A percentile compares a stretch with the other conserved stretches of the same genome.
Conservation (phyloP, 2,888 invertebrate species). For the Chymomyza procnemis region DNA sequence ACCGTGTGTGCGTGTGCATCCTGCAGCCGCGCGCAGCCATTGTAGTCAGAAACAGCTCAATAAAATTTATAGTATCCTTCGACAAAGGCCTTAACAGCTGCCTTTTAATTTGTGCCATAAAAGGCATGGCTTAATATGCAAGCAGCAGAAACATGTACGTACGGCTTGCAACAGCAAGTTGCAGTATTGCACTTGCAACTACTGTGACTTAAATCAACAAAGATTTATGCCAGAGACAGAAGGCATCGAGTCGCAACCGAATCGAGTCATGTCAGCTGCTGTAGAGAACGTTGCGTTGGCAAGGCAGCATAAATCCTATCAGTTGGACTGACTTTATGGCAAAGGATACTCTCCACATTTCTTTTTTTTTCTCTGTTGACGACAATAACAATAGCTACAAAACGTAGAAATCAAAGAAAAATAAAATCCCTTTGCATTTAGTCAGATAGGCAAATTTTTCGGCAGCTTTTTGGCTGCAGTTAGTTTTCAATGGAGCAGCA, state of each 20-base stretch:
- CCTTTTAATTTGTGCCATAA: conserved; percentile 62
- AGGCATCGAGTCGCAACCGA: too few species aligned
- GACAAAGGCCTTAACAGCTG: conserved; percentile 24
- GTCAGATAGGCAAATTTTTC: conserved; percentile 6
- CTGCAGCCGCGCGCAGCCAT: too few species aligned
- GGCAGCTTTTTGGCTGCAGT: conserved; percentile 9
- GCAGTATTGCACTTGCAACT: conserved; percentile 20
- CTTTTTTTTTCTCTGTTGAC: background rate
- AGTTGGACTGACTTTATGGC: conserved; percentile 60
- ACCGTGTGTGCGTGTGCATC: background rate
- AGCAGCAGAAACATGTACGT: conserved; percentile 55
- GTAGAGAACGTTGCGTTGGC: conserved; percentile 9
- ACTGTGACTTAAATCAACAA: conserved; percentile 68
- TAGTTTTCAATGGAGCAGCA: background rate
- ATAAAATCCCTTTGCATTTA: conserved; percentile 31
- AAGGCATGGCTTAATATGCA: conserved; percentile 70
- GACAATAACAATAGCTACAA: conserved; percentile 18
- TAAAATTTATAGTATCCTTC: conserved; percentile 7
- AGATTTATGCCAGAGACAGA: conserved; percentile 60
- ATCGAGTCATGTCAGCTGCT: background rate
- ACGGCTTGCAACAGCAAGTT: background rate
- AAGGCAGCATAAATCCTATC: conserved; percentile 52
- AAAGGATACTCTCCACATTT: background rate
- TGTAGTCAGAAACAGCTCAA: conserved; percentile 1
- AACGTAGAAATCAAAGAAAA: conserved; percentile 24